Evolutionary conservation across 1,140 invertebrate genomes (phyloP).

Genomic region (Rhagoletis pomonella): DNA sequence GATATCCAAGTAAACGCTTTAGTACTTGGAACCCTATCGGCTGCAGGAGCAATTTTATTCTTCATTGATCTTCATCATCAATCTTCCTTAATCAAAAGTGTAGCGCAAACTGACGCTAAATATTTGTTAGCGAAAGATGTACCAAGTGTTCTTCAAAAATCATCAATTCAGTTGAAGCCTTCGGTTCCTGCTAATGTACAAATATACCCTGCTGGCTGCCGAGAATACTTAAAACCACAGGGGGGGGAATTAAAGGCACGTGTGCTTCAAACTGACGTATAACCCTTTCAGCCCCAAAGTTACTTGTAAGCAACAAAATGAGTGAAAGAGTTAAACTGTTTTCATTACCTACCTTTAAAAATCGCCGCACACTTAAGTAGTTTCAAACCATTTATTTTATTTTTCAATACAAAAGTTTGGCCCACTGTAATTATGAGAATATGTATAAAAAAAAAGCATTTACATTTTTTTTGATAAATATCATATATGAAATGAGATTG

Average conservation of each 20-base stretch:
- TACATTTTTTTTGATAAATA: constrained; percentile 42
- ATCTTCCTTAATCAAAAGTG: background rate
- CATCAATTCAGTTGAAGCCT: no score
- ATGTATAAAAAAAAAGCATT: background rate
- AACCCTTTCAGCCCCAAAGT: background rate
- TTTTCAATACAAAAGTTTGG: background rate
- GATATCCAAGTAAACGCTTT: constrained; percentile 35
- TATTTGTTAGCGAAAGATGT: background rate
- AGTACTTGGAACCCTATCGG: constrained; percentile 7
- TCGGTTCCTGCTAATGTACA: background rate
- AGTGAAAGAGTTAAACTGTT: no score
- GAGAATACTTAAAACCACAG: background rate
- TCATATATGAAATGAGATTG: constrained; percentile 52
- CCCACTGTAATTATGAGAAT: constrained; percentile 25
- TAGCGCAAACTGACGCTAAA: constrained; percentile 4
- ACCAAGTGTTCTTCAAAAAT: background rate
- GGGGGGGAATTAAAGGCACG: background rate
- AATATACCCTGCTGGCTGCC: background rate
- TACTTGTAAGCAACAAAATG: no score
- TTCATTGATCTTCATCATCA: constrained; percentile 13
- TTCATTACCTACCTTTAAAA: no score
- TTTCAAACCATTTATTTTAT: no score
- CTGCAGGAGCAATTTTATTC: background rate
- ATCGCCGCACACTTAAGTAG: no score
- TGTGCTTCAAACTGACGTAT: constrained; percentile 29